Evolutionary conservation across 2,888 invertebrate species (phyloP).

Genomic region (Euplagia quadripunctaria): DNA sequence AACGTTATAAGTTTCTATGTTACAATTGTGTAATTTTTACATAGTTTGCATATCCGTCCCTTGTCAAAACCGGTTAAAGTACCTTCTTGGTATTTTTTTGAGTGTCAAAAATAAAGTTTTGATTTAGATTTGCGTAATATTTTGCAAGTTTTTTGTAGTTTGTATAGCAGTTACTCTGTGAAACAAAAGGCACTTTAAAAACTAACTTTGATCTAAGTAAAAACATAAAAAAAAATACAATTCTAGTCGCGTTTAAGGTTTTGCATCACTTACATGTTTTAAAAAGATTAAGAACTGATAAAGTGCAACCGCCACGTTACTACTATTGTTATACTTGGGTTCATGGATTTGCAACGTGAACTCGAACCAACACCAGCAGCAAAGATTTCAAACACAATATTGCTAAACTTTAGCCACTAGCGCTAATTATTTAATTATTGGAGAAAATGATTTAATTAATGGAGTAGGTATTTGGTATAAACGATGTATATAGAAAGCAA

Average conservation of each 20-base stretch:
- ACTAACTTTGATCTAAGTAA: too few species aligned
- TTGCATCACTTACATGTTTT: background rate
- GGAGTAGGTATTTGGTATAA: too few species aligned
- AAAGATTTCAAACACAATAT: background rate
- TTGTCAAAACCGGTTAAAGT: background rate
- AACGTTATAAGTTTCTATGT: background rate
- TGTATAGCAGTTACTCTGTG: background rate
- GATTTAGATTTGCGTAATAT: background rate
- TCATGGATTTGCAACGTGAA: background rate
- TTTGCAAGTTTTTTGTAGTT: background rate
- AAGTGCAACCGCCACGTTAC: background rate
- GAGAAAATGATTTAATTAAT: background rate
- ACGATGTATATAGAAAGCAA: background rate
- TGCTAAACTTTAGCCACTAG: background rate
- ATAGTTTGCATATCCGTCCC: background rate
- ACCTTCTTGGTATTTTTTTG: background rate
- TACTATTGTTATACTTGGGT: slow-evolving; percentile 2
- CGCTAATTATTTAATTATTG: background rate
- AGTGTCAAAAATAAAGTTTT: background rate
- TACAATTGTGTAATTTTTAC: background rate
- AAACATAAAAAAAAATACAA: too few species aligned
- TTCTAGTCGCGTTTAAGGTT: background rate
- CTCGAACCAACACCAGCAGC: background rate
- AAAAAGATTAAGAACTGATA: background rate
- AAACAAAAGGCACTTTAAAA: background rate